Conservation (phyloP, 2,113 vertebrate species). For the Elephantulus edwardii region DNA sequence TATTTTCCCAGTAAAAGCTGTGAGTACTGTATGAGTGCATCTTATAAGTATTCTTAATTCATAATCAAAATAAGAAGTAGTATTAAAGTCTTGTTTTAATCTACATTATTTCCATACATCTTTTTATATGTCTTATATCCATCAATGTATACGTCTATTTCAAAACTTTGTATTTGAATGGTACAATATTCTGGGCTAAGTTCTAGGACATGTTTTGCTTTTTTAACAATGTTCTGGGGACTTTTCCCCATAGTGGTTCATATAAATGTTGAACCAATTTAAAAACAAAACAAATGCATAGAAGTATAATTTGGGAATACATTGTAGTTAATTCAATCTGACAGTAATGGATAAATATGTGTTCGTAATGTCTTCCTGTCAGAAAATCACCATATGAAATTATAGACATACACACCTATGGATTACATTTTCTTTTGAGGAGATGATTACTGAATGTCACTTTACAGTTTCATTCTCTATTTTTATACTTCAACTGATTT, state of each 20-base stretch:
- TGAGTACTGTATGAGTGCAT: background rate
- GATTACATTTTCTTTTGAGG: background rate
- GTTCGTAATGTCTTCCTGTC: background rate
- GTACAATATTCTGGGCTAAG: background rate
- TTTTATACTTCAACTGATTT: constrained; percentile 25
- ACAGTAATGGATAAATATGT: background rate
- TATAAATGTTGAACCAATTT: background rate
- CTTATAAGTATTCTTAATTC: too few relatives aligned
- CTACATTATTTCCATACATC: background rate
- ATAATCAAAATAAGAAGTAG: too few relatives aligned
- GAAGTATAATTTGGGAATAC: background rate
- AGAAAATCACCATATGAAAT: background rate
- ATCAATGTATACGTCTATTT: background rate
- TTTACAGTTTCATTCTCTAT: background rate
- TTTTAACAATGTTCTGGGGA: background rate
- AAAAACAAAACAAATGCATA: background rate
- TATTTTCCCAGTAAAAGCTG: background rate
- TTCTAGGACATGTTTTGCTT: background rate
- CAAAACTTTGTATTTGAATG: background rate
- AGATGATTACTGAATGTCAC: background rate
- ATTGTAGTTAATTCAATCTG: background rate
- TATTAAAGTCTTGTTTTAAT: too few relatives aligned
- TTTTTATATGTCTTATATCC: background rate
- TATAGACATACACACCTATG: background rate
- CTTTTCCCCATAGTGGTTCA: background rate